Evolutionary conservation across 2,113 vertebrate genomes (phyloP), one percentile per base, ranked within the genome.

Genomic region (Ictalurus punctatus): DNA sequence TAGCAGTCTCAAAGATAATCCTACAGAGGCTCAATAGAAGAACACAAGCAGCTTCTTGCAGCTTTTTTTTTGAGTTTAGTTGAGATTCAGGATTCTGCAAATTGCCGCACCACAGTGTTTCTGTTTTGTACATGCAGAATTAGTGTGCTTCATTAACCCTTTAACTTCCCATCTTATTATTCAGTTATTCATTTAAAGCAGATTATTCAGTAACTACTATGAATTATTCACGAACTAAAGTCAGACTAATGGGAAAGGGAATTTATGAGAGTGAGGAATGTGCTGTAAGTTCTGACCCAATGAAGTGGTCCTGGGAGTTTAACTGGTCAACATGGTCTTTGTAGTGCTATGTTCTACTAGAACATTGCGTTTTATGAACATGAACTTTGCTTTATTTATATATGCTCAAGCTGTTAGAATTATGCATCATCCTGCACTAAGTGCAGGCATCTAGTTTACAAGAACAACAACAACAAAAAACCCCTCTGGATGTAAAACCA

Each of bases 21-120:
- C 92, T 91, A 89, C 37, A 89, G 83, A 94, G 91, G 84, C 94
- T 94, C 92, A 94, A 93, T 92, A 92, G 79, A 86, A 74, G 78
- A 92, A 90, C 69, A 86, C 30, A 73, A 85, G 40, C n/a, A 85
- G 86, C 48, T 84, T 89, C 21, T 3, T 74, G 14, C 87, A 88
- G 84, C 82, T 40, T 63, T 80, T 30, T n/a, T 27, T 30, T 9
- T 58, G 5, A 56, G 7, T 30, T 52, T 89, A 88, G 48, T 86
- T 14, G 23, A 40, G 58, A 78, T 86, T 56, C 85, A 74, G 58
- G 71, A 48, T 69, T 63, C 30, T 9, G 56, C 37, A 63, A 52
- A 79, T 79, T 65, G 37, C 76, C 12, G 56, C 34, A 23, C 52
- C 19, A 34, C 54, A 44, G 27, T 37, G 71, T 56, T 37, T 59